Base-by-base conservation (phyloP, 64 coral and sea anemone genomes). In the Stylophora pistillata region DNA sequence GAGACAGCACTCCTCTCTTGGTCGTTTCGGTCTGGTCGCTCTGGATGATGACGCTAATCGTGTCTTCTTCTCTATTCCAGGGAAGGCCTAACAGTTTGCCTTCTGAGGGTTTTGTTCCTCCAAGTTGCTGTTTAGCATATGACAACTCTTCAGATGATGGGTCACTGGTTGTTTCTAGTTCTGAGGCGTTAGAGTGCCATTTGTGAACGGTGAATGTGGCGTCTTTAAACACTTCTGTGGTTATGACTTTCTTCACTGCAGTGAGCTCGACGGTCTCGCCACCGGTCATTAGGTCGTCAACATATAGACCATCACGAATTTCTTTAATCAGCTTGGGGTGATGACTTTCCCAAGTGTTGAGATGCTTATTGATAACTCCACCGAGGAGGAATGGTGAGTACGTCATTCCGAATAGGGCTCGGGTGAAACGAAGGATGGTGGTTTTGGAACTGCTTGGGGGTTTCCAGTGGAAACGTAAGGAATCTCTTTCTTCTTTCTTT, bases 321-420 rank as follows among this genome's bases (percentile, higher is more conserved):
- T 88, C 69, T 21, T 87, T 73, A 15, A 87, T 81, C 20, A 41
- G 29, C 75, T 91, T 47, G 65, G 85, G 85, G 56, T 76, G 31
- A 53, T 76, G 55, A 32, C 56, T 74, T 59, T 86, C 80, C 61
- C 72, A 80, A 58, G 74, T 86, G 91, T 92, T 75, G 16, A 92
- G 77, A 75, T 92, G 84, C 55, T 86, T 64, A 26, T 92, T 73
- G 56, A 92, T 92, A 15, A 92, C 90, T 86, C 82, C 90, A 70
- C 84, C 76, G 56, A 92, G 90, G 32, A 87, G 78, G 69, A 92
- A 92, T 15, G 91, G 91, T 30, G 82, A 92, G 21, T 63, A 75
- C 17, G 71, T 79, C 52, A 86, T 76, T 56, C 82, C 90, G 77
- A 92, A 92, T 33, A 92, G 56, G 66, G 90, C 90, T 71, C 90